A percentile compares a stretch with the other conserved stretches of the same genome.
Conservation (phyloP, 2,888 invertebrate genomes). For the Marasmarcha lunaedactyla region DNA sequence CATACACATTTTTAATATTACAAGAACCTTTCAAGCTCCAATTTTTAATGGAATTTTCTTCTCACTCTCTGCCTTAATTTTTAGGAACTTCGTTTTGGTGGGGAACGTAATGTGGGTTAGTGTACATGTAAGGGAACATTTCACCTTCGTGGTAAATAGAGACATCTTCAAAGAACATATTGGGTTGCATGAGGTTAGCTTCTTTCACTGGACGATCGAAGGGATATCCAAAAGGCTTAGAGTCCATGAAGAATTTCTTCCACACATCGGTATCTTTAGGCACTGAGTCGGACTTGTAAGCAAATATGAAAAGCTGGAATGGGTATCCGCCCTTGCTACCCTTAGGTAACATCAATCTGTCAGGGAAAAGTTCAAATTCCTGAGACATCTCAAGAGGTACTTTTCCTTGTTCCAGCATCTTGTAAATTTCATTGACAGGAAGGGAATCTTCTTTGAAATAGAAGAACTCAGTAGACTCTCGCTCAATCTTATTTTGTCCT, state of each 20-base stretch:
- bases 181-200: constrained; percentile 50
- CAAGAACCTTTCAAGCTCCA: too few relatives aligned
- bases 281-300: constrained; percentile 34
- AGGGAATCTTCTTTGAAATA: constrained; percentile 73
- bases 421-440: constrained; percentile 70
- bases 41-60: too few relatives aligned
- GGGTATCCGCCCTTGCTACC: constrained; percentile 74
- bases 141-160: constrained; percentile 40
- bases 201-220: constrained; percentile 53
- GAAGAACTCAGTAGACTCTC: constrained; percentile 74
- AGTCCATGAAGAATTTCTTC: constrained; percentile 32
- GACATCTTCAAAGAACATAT: constrained; percentile 69
- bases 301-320: constrained; percentile 70
- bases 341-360: constrained; percentile 75
- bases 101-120: constrained; percentile 6
- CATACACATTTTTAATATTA: too few relatives aligned
- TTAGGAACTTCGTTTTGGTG: constrained; percentile 11
- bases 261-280: constrained; percentile 20
- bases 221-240: constrained; percentile 57
- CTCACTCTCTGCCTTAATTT: constrained; percentile 2
- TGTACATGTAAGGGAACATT: constrained; percentile 5
- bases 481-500: constrained; percentile 75
- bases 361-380: constrained; percentile 69
- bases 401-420: constrained; percentile 61
- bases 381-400: constrained; percentile 60